These are phyloP conservation scores for Phlogophora meticulosa DNA, from an alignment of 2,888 invertebrate genomes.

Conservation along the genomic window DNA sequence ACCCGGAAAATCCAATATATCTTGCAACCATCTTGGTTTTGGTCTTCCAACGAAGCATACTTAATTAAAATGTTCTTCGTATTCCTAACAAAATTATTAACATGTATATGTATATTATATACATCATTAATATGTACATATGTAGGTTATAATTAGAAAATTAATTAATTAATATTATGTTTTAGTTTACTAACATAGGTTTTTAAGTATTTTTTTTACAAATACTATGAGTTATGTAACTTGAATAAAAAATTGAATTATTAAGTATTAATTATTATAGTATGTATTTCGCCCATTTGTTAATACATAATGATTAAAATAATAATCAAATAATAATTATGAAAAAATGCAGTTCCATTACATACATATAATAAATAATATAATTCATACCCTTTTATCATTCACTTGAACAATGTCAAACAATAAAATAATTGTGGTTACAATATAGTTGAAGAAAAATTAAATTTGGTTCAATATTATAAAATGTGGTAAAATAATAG, in stretches of 20 bases:
- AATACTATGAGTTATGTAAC: no score
- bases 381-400: background rate
- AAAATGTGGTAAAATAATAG: conserved; percentile 16
- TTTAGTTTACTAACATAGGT: no score
- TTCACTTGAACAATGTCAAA: background rate
- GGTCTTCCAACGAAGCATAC: no score
- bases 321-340: conserved; percentile 31
- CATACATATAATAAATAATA: no score
- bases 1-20: conserved; percentile 3
- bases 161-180: no score
- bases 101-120: no score
- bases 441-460: conserved; percentile 8
- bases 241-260: no score
- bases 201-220: no score
- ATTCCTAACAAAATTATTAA: no score
- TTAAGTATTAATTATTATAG: no score
- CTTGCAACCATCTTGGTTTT: background rate
- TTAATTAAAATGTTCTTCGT: background rate
- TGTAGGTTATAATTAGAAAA: no score
- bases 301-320: conserved; percentile 7
- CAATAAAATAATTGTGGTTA: conserved; percentile 6
- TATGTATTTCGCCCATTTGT: background rate
- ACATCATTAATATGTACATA: no score
- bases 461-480: conserved; percentile 7
- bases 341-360: conserved; percentile 17